Percentiles rank a stretch among this genome's conserved stretches.
Evolutionary conservation across 2,113 vertebrate genomes (phyloP).

Genomic region (Circaetus gallicus): DNA sequence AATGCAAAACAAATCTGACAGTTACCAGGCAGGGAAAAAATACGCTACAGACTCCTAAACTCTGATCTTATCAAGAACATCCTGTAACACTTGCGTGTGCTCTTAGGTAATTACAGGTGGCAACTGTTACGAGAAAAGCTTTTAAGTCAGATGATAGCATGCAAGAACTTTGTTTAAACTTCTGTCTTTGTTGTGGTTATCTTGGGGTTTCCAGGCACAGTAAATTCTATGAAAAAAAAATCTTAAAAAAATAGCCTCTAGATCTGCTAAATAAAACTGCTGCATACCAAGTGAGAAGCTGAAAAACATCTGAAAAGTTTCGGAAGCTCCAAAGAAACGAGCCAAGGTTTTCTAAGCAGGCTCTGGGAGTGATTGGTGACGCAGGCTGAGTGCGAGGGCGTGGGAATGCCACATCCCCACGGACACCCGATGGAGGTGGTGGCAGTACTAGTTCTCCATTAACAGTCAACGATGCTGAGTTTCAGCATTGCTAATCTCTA

Average conservation of each 20-base stretch:
- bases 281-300: neutral
- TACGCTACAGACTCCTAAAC: neutral
- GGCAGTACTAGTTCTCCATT: neutral
- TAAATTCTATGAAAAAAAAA: neutral
- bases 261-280: neutral
- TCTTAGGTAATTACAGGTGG: neutral
- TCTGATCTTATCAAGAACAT: neutral
- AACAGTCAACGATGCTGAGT: neutral
- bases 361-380: fast-evolving
- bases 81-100: neutral
- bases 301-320: neutral
- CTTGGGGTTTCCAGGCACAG: neutral
- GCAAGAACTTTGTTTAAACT: neutral
- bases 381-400: neutral
- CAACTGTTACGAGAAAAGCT: neutral
- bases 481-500: neutral
- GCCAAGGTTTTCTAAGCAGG: neutral
- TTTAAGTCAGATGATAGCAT: neutral
- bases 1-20: neutral
- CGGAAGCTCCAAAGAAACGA: neutral
- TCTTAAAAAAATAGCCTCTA: neutral
- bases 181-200: neutral
- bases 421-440: neutral
- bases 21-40: neutral
- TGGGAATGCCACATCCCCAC: fast-evolving